Evolutionary conservation across 2,113 vertebrate genomes (phyloP), one percentile per base, ranked within the genome.

Genomic region (Myotis davidii): DNA sequence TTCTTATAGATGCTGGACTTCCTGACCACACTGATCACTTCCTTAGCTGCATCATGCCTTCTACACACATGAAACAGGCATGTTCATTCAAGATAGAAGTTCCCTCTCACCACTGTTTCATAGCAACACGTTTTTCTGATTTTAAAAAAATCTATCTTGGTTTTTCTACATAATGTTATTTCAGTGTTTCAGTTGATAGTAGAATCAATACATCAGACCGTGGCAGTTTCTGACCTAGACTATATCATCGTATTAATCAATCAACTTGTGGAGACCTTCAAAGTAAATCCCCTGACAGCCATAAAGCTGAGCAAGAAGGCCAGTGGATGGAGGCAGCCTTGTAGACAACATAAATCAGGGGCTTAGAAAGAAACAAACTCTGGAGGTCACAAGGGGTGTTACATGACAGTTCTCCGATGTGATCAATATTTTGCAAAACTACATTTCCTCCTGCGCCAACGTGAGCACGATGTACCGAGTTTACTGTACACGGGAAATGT

Each of bases 201-300:
- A 14, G 3, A 61, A 88, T 92, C 88, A 64, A 86, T 95, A 85
- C 37, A 50, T 94, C 88, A 95, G 10, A 25, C 11, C 67, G 7
- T 85, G 83, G 84, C 42, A 32, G 64, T 84, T 92, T 85, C 67
- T 91, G 88, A 85, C 85, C 67, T 90, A 59, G 67, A 88, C 27
- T 59, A 14, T 81, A 73, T 92, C 70, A 67, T 50, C 1, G 0
- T 70, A 74, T 39, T 94, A 92, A 94, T 96, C 85, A 92, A 83
- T 92, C 73, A 21, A 32, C 23, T 67, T 6, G 0, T 1, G 48
- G 39, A 64, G 85, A 39, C 69, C 21, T 81, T 42, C 69, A 69
- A 29, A 64, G 37, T 25, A 82, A 56, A 54, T 21, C 21, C 11
- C 45, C 13, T 39, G 56, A 9, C 7, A 32, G 32, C 34, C 0